Evolutionary conservation across 2,797 vertebrate species (phyloP), one percentile per base, ranked within the genome.

Genomic region (Acipenser ruthenus): DNA sequence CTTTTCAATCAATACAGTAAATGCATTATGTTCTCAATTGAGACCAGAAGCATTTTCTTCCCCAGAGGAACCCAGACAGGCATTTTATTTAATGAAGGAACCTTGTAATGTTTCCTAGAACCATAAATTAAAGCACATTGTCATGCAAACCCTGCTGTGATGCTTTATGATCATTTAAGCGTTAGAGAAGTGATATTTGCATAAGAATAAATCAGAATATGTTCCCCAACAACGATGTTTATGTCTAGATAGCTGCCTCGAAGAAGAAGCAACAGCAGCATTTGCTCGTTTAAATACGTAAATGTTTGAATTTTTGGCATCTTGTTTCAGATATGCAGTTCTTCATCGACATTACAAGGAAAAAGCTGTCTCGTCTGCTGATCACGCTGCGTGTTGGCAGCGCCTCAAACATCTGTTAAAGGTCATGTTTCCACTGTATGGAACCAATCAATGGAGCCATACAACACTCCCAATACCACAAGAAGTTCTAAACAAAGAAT

Each of bases 401-500:
- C 70, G 82, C 82, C 84, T 90, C 90, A 92, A 89, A 94, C 93
- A 97, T 95, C 93, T 96, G 94, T 88, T 92, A 90, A 94, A 95
- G 95, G 93, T 97, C 94, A 94, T 86, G 90, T 95, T 96, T 94
- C 92, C 85, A 90, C 75, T 90, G 89, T 82, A 92, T 93, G 87
- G 88, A 94, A 92, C 87, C 91, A 94, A 93, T 96, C 93, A 95
- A 93, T 92, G 87, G 83, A 88, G 87, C 88, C 88, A 90, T 77
- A 92, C 86, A 94, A 87, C 88, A 82, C 84, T 85, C 87, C 70
- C 76, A 78, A 80, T 70, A 1, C 78, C 82, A 66, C 73, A 81
- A 83, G 73, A 82, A 84, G 76, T 71, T 84, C 79, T 80, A 84
- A 89, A 92, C 87, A 91, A 91, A 89, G 84, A 88, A 75, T 80